Conservation (phyloP, 2,888 invertebrate species). For the Ferrisia virgata region DNA sequence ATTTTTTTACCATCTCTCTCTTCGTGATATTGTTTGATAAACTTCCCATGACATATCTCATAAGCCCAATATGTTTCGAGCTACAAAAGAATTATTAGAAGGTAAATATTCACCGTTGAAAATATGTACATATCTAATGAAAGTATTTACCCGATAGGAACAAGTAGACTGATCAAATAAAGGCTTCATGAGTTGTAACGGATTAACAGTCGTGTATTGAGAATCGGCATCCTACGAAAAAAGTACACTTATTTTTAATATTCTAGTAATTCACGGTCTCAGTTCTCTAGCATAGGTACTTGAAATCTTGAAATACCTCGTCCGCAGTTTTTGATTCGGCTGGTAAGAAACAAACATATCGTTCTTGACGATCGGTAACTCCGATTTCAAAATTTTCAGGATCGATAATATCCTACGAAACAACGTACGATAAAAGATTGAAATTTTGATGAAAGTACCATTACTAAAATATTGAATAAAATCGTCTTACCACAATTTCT, state of each 20-base stretch:
- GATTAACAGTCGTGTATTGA: constrained; percentile 69
- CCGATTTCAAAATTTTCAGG: constrained; percentile 13
- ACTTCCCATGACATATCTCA: constrained; percentile 89
- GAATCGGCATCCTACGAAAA: constrained; percentile 56
- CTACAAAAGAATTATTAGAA: constrained; percentile 51
- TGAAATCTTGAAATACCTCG: constrained; percentile 19
- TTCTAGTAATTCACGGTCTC: not conserved
- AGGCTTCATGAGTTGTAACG: constrained; percentile 72
- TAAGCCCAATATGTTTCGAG: constrained; percentile 94
- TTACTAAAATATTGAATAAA: not conserved
- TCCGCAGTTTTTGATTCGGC: constrained; percentile 52
- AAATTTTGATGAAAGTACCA: not conserved
- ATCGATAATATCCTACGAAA: constrained; percentile 13
- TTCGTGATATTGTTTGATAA: constrained; percentile 92
- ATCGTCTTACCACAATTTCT: constrained; percentile 39
- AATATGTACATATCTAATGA: not conserved
- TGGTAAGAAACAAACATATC: constrained; percentile 79
- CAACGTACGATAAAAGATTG: not conserved
- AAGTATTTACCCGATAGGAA: constrained; percentile 64
- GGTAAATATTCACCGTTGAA: not conserved
- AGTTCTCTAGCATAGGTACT: no score
- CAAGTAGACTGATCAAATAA: constrained; percentile 76
- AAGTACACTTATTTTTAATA: constrained; percentile 19
- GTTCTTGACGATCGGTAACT: constrained; percentile 60
- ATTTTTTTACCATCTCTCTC: constrained; percentile 80